These are phyloP conservation scores for Synanthedon formicaeformis DNA, from an alignment of 2,888 invertebrate genomes.

Conservation along the genomic window DNA sequence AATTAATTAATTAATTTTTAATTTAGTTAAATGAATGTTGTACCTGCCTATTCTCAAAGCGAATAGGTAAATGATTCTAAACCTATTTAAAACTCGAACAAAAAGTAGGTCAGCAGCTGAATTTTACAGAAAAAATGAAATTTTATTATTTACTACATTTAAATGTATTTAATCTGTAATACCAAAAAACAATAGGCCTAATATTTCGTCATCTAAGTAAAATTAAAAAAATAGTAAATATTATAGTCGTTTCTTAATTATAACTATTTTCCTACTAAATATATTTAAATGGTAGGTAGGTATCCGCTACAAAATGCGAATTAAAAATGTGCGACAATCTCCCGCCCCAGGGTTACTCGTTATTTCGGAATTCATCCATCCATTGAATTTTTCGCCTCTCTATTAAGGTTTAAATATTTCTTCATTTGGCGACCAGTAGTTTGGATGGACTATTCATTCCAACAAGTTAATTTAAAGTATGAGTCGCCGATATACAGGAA, in stretches of 20 bases:
- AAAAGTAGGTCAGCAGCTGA: no score
- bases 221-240: constrained; percentile 3
- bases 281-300: constrained; percentile 38
- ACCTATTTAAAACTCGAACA: no score
- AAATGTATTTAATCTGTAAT: no score
- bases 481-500: constrained; percentile 72
- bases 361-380: not conserved
- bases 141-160: no score
- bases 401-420: not conserved
- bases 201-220: not conserved
- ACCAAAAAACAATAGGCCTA: not conserved
- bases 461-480: constrained; percentile 58
- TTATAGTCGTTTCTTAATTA: constrained; percentile 19
- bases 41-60: no score
- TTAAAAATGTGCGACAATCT: constrained; percentile 54
- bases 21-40: no score
- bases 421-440: not conserved
- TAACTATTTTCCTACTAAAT: constrained; percentile 15
- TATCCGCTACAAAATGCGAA: constrained; percentile 56
- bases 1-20: no score
- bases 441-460: not conserved
- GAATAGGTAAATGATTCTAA: no score
- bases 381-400: not conserved
- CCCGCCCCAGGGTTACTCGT: constrained; percentile 24
- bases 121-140: no score